A percentile compares a stretch with the other conserved stretches of the same genome.
Conservation (phyloP, 1,140 invertebrate species). For the Drosophila triauraria region DNA sequence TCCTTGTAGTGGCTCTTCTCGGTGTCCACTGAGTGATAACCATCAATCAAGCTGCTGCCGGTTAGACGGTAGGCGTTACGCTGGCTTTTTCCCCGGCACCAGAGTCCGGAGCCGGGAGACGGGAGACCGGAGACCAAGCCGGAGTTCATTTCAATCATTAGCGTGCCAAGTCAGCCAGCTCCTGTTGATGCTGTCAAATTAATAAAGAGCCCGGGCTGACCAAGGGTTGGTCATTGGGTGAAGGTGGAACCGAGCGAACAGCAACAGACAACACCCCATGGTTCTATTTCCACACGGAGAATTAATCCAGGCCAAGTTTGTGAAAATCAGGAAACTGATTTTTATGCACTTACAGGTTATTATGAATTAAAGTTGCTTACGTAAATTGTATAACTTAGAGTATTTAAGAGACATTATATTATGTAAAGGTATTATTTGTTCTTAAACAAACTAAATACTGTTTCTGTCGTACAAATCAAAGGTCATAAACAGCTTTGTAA, state of each 20-base stretch:
- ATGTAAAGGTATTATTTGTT: background rate
- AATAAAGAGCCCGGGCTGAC: slow-evolving; percentile 70
- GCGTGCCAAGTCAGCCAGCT: slow-evolving; percentile 60
- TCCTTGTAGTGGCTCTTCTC: slow-evolving; percentile 56
- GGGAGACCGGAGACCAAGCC: slow-evolving; percentile 9
- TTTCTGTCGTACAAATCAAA: too few relatives aligned
- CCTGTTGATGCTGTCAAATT: slow-evolving; percentile 84
- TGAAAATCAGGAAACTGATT: background rate
- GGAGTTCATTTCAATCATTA: slow-evolving; percentile 83
- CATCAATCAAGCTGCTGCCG: slow-evolving; percentile 78
- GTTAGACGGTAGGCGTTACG: slow-evolving; percentile 65
- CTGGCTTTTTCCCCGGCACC: slow-evolving; percentile 63
- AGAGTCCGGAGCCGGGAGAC: slow-evolving; percentile 1
- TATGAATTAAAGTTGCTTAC: too few relatives aligned
- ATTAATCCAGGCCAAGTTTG: background rate
- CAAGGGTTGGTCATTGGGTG: slow-evolving; percentile 30
- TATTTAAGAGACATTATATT: too few relatives aligned
- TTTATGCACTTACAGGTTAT: too few relatives aligned
- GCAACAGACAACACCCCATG: slow-evolving; percentile 24
- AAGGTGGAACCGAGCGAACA: slow-evolving; percentile 8
- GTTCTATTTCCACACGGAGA: slow-evolving; percentile 39
- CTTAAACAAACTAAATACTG: too few relatives aligned
- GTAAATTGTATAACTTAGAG: too few relatives aligned
- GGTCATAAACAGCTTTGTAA: too few relatives aligned
- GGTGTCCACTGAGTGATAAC: slow-evolving; percentile 75